Evolutionary conservation across 2,113 vertebrate species (phyloP).

Genomic region (Coracopsis vasa): DNA sequence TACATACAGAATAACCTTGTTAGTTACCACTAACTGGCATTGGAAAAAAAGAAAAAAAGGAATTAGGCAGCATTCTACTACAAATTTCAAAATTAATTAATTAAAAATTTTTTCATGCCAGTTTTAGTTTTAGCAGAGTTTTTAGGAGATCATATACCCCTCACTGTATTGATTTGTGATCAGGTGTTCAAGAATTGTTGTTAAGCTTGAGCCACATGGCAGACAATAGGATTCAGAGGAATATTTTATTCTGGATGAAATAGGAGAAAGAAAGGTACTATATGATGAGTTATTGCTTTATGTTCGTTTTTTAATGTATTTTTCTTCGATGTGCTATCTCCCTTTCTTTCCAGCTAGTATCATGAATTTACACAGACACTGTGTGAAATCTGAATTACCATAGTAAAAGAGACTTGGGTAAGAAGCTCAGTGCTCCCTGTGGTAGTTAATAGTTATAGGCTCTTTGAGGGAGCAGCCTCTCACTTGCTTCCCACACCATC

Average conservation of each 20-base stretch:
- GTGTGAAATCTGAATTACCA: neutral
- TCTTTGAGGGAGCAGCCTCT: neutral
- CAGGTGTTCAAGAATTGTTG: neutral
- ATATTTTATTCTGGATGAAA: neutral
- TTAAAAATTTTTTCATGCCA: neutral
- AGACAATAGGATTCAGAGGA: neutral
- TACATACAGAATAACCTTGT: neutral
- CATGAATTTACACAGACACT: neutral
- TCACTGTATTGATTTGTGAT: neutral
- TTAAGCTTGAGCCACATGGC: neutral
- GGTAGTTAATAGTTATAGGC: neutral
- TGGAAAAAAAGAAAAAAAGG: neutral
- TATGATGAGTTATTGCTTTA: neutral
- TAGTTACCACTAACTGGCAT: neutral
- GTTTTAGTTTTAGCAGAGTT: neutral
- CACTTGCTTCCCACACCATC: rapidly evolving
- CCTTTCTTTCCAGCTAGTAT: neutral
- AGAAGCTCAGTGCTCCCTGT: neutral
- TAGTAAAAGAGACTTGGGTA: neutral
- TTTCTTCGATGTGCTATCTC: neutral
- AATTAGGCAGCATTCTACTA: neutral
- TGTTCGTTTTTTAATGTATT: neutral
- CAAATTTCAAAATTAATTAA: neutral
- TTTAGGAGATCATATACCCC: neutral
- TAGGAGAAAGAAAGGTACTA: neutral